Evolutionary conservation across 1,140 invertebrate species (phyloP).

Genomic region (Tetranychus cinnabarinus): DNA sequence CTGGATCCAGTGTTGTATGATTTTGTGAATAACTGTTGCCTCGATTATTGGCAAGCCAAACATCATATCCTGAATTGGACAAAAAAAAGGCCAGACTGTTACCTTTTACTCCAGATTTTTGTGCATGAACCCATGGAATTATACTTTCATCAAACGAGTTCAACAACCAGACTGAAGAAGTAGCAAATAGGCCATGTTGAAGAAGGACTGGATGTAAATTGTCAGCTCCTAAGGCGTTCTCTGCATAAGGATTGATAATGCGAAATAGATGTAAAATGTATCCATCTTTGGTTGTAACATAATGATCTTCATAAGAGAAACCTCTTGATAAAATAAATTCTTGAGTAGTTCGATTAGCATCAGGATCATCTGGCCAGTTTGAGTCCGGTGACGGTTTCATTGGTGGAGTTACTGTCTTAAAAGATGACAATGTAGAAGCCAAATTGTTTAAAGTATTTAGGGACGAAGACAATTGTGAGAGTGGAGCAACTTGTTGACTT

Average conservation of each 20-base stretch:
- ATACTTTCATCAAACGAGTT: neutral
- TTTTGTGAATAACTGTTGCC: constrained; percentile 18
- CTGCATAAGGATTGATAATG: neutral
- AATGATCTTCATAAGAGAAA: neutral
- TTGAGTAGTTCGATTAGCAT: neutral
- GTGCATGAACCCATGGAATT: no score
- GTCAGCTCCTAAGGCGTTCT: no score
- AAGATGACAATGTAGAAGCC: no score
- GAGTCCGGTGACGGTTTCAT: no score
- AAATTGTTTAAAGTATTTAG: no score
- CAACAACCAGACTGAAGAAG: constrained; percentile 47
- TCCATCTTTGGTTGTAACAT: neutral
- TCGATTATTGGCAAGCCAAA: constrained; percentile 19
- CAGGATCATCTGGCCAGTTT: neutral
- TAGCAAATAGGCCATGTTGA: constrained; percentile 49
- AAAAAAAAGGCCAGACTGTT: neutral
- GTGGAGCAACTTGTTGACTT: no score
- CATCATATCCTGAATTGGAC: constrained; percentile 13
- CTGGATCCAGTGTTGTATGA: constrained; percentile 5
- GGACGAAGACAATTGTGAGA: no score
- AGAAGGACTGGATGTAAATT: constrained; percentile 22
- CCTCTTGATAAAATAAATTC: neutral
- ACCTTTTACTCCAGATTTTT: neutral
- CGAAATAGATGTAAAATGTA: neutral
- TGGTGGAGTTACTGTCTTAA: no score